Evolutionary conservation across 53 echinoderm and acorn worm genomes (phyloP), one percentile per base, ranked within the genome.

Genomic region (Luidia sarsii): DNA sequence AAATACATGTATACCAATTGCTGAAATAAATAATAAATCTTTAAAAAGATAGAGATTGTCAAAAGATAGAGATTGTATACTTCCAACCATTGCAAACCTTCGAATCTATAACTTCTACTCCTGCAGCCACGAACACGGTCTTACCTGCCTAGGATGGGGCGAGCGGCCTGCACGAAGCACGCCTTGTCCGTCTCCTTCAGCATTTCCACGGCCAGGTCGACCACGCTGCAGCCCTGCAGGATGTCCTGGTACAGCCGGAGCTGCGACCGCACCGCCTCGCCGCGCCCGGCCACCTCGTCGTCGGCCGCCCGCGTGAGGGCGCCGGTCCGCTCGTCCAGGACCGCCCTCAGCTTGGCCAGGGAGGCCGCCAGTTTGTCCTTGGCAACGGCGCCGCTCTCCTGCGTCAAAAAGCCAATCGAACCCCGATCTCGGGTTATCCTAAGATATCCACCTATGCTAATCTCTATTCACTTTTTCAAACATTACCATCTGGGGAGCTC

Each of bases 131-230:
- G 41, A 41, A n/a, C n/a, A n/a, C 6, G 15, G 18, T 39, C 61
- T 71, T 28, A 85, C 86, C 70, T 65, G 37, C 69, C 79, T 46
- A 82, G 75, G 23, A 89, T 67, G 13, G 82, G 92, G 43, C 53
- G 65, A 25, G 75, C 82, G 8, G 73, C 80, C 64, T 89, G 85
- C 31, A 86, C 89, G 59, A 89, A 89, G 68, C 89, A 89, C 20
- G 89, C 79, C 66, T 89, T 83, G 50, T 89, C 89, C 62, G 66
- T 73, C 66, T 85, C 88, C 70, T 86, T 92, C 20, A 89, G 67
- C 67, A 92, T 79, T 49, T 89, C 85, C 70, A 81, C 63, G 13
- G 89, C 86, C 34, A 85, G 73, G n/a, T 92, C 92, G 3, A 82
- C 75, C 65, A 92, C 87, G 55, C 81, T 87, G 39, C 83, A 83